Conservation (phyloP, 2,113 vertebrate species). For the Antennarius striatus region DNA sequence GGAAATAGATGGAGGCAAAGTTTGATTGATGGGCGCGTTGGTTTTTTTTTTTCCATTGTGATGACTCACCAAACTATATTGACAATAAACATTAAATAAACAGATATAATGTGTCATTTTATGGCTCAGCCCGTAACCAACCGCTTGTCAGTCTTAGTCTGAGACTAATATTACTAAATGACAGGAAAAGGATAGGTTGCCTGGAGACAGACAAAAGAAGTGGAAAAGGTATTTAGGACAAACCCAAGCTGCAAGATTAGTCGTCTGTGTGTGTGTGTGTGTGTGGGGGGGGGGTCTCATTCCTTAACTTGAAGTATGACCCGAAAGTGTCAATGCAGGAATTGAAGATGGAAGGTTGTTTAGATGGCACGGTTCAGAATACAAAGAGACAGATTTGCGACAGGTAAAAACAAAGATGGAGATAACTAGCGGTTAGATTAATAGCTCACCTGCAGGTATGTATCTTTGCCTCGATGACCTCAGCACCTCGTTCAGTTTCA, state of each 20-base stretch:
- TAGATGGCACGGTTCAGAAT: conserved; percentile 14
- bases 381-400: conserved; percentile 9
- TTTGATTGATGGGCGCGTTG: neutral
- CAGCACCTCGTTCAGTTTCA: conserved; percentile 70
- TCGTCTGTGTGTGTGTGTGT: neutral
- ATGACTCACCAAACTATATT: neutral
- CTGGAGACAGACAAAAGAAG: conserved; percentile 29
- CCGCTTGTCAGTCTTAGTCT: neutral
- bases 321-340: conserved; percentile 39
- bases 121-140: neutral
- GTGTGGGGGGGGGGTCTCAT: conserved; percentile 12
- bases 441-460: conserved; percentile 87
- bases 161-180: conserved; percentile 1
- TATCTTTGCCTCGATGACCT: conserved; percentile 67
- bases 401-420: conserved; percentile 27
- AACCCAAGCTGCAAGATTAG: conserved; percentile 21
- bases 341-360: conserved; percentile 3
- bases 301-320: conserved; percentile 34
- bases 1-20: neutral
- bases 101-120: neutral
- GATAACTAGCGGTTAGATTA: neutral
- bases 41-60: neutral
- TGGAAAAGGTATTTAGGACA: conserved; percentile 38
- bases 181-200: conserved; percentile 8
- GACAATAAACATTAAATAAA: neutral